These are phyloP conservation scores for Mimachlamys varia DNA, from an alignment of 2,888 invertebrate genomes.

Conservation along the genomic window DNA sequence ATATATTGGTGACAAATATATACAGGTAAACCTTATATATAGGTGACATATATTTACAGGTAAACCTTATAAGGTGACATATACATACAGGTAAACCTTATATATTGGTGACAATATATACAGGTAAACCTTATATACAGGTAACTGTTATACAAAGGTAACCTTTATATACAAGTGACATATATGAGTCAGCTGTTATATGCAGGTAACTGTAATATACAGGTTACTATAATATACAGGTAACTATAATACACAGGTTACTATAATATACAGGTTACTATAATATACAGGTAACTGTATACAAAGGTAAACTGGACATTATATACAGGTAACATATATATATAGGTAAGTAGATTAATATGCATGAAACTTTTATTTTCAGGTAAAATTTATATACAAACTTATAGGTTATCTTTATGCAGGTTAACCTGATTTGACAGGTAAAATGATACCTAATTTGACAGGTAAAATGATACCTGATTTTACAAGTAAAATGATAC, in stretches of 20 bases:
- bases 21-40: neutral
- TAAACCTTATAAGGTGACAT: neutral
- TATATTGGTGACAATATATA: no score
- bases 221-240: neutral
- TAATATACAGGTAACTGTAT: neutral
- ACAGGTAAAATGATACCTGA: no score
- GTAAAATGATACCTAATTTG: no score
- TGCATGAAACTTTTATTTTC: neutral
- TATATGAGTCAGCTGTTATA: neutral
- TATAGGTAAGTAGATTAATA: no score
- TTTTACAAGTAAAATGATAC: no score
- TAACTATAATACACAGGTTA: neutral
- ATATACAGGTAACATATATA: neutral
- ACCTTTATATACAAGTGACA: neutral
- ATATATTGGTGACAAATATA: neutral
- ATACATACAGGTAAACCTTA: neutral
- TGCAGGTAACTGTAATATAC: neutral
- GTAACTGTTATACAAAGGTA: neutral
- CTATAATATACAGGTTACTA: neutral
- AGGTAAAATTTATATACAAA: neutral
- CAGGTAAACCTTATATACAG: neutral
- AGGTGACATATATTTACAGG: neutral
- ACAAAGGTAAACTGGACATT: neutral
- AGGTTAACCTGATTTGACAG: neutral
- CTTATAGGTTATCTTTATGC: neutral